Evolutionary conservation across 2,797 vertebrate genomes (phyloP).

Genomic region (Cacajao melanocephalus): DNA sequence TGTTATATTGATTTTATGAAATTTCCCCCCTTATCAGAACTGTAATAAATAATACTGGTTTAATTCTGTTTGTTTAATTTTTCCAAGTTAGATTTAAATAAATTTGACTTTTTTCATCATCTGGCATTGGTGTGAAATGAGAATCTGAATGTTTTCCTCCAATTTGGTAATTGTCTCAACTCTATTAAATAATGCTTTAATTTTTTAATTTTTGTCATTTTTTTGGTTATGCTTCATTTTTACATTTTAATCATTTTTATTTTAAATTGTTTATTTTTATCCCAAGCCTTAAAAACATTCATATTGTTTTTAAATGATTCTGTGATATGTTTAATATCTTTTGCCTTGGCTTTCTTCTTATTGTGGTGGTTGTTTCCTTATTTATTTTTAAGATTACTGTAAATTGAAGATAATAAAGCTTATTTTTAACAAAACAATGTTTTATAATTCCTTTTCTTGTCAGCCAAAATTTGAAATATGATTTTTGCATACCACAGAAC

Average conservation of each 20-base stretch:
- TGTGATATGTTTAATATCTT: neutral
- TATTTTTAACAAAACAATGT: constrained; percentile 51
- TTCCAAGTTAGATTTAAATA: constrained; percentile 49
- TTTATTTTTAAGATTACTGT: constrained; percentile 42
- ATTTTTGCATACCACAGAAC: neutral
- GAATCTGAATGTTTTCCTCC: constrained; percentile 51
- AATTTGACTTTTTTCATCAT: constrained; percentile 27
- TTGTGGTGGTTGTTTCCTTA: constrained; percentile 38
- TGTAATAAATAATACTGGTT: constrained; percentile 51
- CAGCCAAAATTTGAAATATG: neutral
- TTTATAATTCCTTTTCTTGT: constrained; percentile 57
- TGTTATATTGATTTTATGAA: constrained; percentile 17
- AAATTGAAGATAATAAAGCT: constrained; percentile 63
- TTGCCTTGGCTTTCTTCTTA: constrained; percentile 20
- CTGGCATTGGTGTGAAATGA: constrained; percentile 1
- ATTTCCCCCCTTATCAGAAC: neutral
- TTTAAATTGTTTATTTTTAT: constrained; percentile 29
- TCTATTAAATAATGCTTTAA: constrained; percentile 26
- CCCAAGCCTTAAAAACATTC: neutral
- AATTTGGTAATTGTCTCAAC: neutral
- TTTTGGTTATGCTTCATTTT: constrained; percentile 2
- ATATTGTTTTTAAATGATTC: constrained; percentile 18
- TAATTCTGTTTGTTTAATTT: constrained; percentile 37
- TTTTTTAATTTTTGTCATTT: neutral
- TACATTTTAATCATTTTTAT: constrained; percentile 23